These are phyloP conservation scores for Petrolisthes manimaculis DNA, from an alignment of 2,888 invertebrate species.

Conservation along the genomic window DNA sequence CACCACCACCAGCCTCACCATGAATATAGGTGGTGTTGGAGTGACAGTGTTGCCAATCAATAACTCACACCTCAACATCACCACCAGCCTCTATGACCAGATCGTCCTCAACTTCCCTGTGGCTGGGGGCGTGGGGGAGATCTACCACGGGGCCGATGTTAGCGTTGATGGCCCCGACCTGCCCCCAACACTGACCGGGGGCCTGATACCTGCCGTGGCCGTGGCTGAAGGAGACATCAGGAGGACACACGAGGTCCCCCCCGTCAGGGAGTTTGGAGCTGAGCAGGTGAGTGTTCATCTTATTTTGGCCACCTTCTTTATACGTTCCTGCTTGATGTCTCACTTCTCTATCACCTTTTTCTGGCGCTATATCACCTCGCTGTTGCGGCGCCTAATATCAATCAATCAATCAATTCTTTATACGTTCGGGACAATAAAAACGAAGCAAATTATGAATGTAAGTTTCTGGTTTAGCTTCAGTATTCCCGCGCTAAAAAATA, in stretches of 20 bases:
- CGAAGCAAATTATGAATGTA: too few relatives aligned
- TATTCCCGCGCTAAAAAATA: too few relatives aligned
- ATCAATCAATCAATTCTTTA: too few relatives aligned
- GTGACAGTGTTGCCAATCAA: background rate
- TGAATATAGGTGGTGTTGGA: slow-evolving; percentile 9
- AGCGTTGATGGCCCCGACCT: background rate
- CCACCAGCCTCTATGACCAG: slow-evolving; percentile 21
- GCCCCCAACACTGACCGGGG: background rate
- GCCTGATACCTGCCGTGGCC: slow-evolving; percentile 16
- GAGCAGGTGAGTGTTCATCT: slow-evolving; percentile 11
- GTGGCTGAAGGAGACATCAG: slow-evolving; percentile 14
- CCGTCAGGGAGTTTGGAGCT: slow-evolving; percentile 14
- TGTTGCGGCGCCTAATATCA: too few relatives aligned
- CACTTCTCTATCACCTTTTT: too few relatives aligned
- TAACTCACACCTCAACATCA: background rate
- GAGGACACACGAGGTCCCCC: background rate
- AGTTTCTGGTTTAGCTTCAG: too few relatives aligned
- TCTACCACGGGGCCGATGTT: slow-evolving; percentile 7
- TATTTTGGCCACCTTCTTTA: too few relatives aligned
- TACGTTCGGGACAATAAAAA: too few relatives aligned
- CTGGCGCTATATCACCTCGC: too few relatives aligned
- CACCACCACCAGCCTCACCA: background rate
- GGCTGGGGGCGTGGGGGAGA: slow-evolving; percentile 21
- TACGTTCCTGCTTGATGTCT: too few relatives aligned
- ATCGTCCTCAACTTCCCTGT: slow-evolving; percentile 19